phyloP scores from a whole-genome alignment of 92 coral and sea anemone species.

The Meandrina meandrites region DNA sequence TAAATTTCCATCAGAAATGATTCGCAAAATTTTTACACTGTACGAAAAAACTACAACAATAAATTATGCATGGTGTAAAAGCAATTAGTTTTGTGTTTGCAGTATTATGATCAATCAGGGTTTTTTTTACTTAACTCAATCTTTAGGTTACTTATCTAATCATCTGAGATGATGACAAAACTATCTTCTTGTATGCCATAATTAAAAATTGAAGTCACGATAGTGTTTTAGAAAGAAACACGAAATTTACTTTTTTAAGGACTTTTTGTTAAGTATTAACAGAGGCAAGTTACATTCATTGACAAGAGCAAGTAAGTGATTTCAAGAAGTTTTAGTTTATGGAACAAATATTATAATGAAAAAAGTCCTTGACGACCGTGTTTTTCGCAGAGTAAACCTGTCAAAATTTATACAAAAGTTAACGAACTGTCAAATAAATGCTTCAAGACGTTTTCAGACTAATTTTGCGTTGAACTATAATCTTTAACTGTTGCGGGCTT shows the following conservation, averaged over 20 bases:
- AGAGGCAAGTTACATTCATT: not conserved
- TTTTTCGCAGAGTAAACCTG: not conserved
- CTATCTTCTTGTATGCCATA: not conserved
- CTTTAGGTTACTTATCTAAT: not conserved
- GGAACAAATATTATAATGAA: not conserved
- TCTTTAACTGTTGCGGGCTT: not conserved
- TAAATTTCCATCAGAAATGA: not conserved
- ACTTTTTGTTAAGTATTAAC: not conserved
- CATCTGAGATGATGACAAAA: not conserved
- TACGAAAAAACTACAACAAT: not conserved
- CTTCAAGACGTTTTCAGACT: not conserved
- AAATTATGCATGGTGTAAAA: not conserved
- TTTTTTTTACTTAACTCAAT: not conserved
- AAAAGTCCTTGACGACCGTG: conserved; percentile 20
- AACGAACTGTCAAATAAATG: not conserved
- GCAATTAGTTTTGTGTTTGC: not conserved
- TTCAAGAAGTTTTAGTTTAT: not conserved
- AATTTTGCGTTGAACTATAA: not conserved
- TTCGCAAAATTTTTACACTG: not conserved
- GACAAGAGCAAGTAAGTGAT: not conserved
- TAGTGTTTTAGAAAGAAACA: not conserved
- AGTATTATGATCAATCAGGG: not conserved
- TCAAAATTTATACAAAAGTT: not conserved
- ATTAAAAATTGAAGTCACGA: not conserved
- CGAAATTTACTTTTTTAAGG: not conserved